A percentile compares a stretch with the other conserved stretches of the same genome.
These are phyloP conservation scores for Tetramorium simillimum DNA, from an alignment of 1,140 invertebrate genomes.

Conservation along the genomic window DNA sequence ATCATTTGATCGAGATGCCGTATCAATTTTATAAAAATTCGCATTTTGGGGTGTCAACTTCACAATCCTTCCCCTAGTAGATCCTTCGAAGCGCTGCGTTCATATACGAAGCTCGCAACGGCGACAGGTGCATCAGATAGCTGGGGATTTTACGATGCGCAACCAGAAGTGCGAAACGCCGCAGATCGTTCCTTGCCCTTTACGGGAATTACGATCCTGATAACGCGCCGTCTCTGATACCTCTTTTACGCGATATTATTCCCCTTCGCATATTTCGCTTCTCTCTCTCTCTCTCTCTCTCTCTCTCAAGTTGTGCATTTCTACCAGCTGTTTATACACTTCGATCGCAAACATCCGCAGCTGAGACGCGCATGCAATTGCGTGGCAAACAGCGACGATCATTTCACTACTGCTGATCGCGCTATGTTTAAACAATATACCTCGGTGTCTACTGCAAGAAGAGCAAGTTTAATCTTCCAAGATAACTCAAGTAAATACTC, in stretches of 20 bases:
- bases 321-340: constrained; percentile 33
- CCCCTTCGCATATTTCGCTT: neutral
- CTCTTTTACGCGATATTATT: constrained; percentile 13
- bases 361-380: constrained; percentile 43
- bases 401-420: constrained; percentile 10
- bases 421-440: neutral
- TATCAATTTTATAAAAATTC: no score
- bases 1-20: no score
- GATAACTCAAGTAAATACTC: neutral
- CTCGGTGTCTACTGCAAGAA: neutral
- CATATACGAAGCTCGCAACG: neutral
- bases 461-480: neutral
- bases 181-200: constrained; percentile 38
- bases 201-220: constrained; percentile 40
- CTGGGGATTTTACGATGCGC: constrained; percentile 43
- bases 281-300: neutral
- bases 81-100: neutral
- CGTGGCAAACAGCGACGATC: constrained; percentile 23
- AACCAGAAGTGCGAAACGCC: constrained; percentile 37
- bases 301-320: neutral
- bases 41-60: no score
- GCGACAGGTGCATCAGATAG: constrained; percentile 6
- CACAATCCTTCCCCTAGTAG: no score
- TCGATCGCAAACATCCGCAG: constrained; percentile 31
- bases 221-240: constrained; percentile 51